A percentile compares a stretch with the other conserved stretches of the same genome.
phyloP scores from a whole-genome alignment of 2,888 invertebrate genomes.

The Dioctria rufipes region DNA sequence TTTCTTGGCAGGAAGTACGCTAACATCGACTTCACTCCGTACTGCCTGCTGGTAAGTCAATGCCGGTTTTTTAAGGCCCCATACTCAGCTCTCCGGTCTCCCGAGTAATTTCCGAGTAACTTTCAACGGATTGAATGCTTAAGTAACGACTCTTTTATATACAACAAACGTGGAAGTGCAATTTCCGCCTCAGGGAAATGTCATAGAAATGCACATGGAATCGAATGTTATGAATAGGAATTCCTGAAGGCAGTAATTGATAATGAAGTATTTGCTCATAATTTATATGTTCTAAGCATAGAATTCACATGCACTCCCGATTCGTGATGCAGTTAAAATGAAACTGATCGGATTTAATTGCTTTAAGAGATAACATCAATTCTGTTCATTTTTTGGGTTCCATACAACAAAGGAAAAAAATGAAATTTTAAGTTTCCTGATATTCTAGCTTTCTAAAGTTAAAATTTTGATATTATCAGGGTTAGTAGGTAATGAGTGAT shows the following conservation, averaged over 20 bases:
- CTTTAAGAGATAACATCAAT: no score
- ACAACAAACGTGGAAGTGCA: constrained; percentile 47
- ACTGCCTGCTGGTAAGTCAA: constrained; percentile 17
- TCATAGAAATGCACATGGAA: constrained; percentile 42
- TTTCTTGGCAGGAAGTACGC: constrained; percentile 3
- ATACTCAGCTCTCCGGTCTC: constrained; percentile 14
- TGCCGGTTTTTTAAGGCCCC: not conserved
- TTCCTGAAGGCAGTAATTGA: constrained; percentile 9
- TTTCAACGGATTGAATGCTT: constrained; percentile 33
- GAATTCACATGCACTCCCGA: not conserved
- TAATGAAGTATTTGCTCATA: constrained; percentile 21
- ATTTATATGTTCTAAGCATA: constrained; percentile 14
- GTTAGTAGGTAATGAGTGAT: no score
- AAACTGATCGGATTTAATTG: no score
- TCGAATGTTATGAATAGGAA: constrained; percentile 14
- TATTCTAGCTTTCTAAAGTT: no score
- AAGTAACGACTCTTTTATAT: constrained; percentile 21
- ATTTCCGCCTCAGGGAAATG: constrained; percentile 41
- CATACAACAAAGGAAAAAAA: no score
- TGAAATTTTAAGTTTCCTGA: no score
- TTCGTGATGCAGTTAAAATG: no score
- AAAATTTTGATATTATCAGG: no score
- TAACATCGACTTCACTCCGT: not conserved
- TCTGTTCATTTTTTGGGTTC: no score
- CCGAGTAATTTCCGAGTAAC: constrained; percentile 28